phyloP scores from a whole-genome alignment of 2,888 invertebrate species.

The Tiliacea citrago region DNA sequence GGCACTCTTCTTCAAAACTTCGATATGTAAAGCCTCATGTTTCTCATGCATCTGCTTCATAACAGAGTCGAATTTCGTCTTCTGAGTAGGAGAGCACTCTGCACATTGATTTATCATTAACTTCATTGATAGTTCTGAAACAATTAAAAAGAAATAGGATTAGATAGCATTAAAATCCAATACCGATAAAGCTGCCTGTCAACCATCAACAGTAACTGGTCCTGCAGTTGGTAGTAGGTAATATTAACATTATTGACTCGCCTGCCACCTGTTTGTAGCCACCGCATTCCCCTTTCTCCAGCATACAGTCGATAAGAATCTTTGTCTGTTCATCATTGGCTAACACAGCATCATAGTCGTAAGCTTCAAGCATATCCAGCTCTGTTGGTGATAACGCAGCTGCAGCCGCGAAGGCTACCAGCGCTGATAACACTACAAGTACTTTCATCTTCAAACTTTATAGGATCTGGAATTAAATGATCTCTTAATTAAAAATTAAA shows the following conservation, averaged over 20 bases:
- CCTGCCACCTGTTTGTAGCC: slow-evolving; percentile 42
- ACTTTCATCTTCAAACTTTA: slow-evolving; percentile 58
- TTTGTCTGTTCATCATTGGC: slow-evolving; percentile 67
- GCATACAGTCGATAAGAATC: slow-evolving; percentile 69
- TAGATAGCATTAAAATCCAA: too few species aligned
- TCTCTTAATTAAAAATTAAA: neutral
- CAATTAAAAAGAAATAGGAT: neutral
- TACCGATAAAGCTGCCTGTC: neutral
- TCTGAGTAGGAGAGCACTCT: slow-evolving; percentile 69
- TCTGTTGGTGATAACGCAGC: slow-evolving; percentile 34
- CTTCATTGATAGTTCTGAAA: slow-evolving; percentile 60
- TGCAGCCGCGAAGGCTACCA: slow-evolving; percentile 36
- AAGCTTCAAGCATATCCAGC: slow-evolving; percentile 51
- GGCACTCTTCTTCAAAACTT: slow-evolving; percentile 38
- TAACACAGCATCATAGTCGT: slow-evolving; percentile 67
- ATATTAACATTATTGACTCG: slow-evolving; percentile 5
- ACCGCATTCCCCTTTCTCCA: slow-evolving; percentile 62
- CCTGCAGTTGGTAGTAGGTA: neutral
- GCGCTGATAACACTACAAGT: slow-evolving; percentile 48
- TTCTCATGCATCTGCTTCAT: slow-evolving; percentile 63
- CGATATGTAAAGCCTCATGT: slow-evolving; percentile 47
- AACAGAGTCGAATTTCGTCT: slow-evolving; percentile 65
- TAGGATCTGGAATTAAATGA: slow-evolving; percentile 6
- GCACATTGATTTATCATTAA: slow-evolving; percentile 66
- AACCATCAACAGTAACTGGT: neutral